Base-by-base conservation (phyloP, 1,140 invertebrate species). In the Hyposmocoma kahamanoa region DNA sequence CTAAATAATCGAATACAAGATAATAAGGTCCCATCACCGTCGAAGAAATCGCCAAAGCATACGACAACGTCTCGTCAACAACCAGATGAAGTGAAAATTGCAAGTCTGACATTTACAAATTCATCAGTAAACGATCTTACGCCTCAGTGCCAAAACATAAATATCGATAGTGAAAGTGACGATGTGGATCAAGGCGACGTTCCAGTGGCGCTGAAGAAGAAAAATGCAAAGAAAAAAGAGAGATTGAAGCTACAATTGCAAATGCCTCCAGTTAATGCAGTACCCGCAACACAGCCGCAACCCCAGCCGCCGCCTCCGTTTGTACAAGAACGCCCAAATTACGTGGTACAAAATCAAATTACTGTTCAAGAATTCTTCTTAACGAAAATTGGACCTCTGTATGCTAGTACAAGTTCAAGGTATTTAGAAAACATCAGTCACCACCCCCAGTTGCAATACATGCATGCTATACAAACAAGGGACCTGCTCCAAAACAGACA, bases 401-500 rank as follows among this genome's bases (percentile, higher is more conserved):
- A 83, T 69, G 66, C 66, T 22, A 53, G 41, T 50, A 59, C 59
- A 17, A 74, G 62, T 56, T 59, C 79, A 18, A 69, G 68, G 20
- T 78, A 81, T 55, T 48, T 85, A 22, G 74, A 83, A 62, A 82
- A 84, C 48, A 41, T 81, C 19, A 51, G 56, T 41, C 51, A 77
- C 50, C 72, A 79, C 59, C 76, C 80, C 46, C 74, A 80, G 21
- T 74, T 56, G 59, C 66, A 71, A 42, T 53, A 58, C 11, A 62
- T 64, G 41, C 17, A 36, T 22, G 13, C 24, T 22, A 45, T 44
- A 18, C 41, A 43, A 22, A 22, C 24, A 8, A 15, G 17, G 20
- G 32, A 47, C 11, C 26, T 56, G 19, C 36, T 43, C 6, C 65
- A 78, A 48, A 68, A 50, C 47, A 21, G 59, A 5, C 64, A 62